phyloP scores from a whole-genome alignment of 2,113 vertebrate genomes.

The Cacatua alba region DNA sequence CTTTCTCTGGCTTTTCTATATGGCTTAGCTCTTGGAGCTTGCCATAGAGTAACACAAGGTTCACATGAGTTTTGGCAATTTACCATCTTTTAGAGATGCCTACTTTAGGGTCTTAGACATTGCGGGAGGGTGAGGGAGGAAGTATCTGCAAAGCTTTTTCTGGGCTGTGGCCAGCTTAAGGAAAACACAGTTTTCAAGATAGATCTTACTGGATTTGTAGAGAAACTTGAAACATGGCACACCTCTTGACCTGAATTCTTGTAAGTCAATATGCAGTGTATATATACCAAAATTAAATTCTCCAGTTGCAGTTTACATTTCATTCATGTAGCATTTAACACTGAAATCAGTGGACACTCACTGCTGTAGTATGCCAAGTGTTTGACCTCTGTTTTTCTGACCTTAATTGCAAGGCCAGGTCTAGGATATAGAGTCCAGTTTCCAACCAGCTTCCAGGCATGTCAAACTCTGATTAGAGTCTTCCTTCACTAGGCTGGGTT shows the following conservation, averaged over 20 bases:
- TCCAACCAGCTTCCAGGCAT: neutral
- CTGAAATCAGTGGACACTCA: neutral
- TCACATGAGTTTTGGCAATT: neutral
- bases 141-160: neutral
- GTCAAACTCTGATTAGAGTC: neutral
- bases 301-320: conserved; percentile 7
- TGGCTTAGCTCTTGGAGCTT: neutral
- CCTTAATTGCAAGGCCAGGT: neutral
- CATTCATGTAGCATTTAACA: neutral
- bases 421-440: neutral
- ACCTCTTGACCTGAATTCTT: neutral
- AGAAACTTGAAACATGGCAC: neutral
- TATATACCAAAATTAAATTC: neutral
- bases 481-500: neutral
- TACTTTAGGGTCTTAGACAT: neutral
- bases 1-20: neutral
- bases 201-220: neutral
- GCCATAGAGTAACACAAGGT: neutral
- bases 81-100: neutral
- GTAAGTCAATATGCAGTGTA: neutral
- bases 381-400: conserved; percentile 2
- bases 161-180: neutral
- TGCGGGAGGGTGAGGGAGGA: neutral
- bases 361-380: neutral
- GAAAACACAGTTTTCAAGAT: neutral